These are phyloP conservation scores for Lucinisca nassula DNA, from an alignment of 2,888 invertebrate genomes.

Conservation along the genomic window DNA sequence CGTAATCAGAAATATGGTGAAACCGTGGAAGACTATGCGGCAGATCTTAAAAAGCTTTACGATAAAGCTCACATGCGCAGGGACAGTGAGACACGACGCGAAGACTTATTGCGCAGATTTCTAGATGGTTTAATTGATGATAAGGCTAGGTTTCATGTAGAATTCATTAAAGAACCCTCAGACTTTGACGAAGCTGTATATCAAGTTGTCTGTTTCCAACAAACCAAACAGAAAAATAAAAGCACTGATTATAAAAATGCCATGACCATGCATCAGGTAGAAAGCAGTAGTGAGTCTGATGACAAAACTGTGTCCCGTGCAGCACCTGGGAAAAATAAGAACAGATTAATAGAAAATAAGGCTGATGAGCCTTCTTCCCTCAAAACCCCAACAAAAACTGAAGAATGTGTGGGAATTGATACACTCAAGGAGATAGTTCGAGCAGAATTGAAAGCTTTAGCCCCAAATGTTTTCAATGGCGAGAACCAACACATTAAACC, in stretches of 20 bases:
- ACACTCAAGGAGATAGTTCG: slow-evolving; percentile 17
- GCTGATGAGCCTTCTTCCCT: not conserved
- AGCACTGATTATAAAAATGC: not conserved
- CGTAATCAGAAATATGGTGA: slow-evolving; percentile 23
- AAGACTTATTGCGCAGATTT: slow-evolving; percentile 45
- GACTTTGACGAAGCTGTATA: slow-evolving; percentile 43
- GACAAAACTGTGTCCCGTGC: not conserved
- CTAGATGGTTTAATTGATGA: slow-evolving; percentile 47
- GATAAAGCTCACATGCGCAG: slow-evolving; percentile 31
- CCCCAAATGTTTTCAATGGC: not conserved
- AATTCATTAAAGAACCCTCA: slow-evolving; percentile 46
- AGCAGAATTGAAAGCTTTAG: slow-evolving; percentile 4
- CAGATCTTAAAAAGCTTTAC: slow-evolving; percentile 44
- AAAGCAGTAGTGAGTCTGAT: not conserved
- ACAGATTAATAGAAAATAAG: slow-evolving; percentile 11
- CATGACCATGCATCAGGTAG: not conserved
- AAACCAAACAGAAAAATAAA: slow-evolving; percentile 26
- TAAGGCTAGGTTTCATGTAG: slow-evolving; percentile 49
- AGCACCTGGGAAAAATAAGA: slow-evolving; percentile 23
- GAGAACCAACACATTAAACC: no score
- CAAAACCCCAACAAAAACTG: not conserved
- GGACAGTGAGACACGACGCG: slow-evolving; percentile 39
- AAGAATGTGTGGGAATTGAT: not conserved
- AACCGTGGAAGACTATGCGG: slow-evolving; percentile 36
- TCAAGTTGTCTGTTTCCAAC: slow-evolving; percentile 30